Conservation (phyloP, 92 coral and sea anemone species). For the Metridium senile region DNA sequence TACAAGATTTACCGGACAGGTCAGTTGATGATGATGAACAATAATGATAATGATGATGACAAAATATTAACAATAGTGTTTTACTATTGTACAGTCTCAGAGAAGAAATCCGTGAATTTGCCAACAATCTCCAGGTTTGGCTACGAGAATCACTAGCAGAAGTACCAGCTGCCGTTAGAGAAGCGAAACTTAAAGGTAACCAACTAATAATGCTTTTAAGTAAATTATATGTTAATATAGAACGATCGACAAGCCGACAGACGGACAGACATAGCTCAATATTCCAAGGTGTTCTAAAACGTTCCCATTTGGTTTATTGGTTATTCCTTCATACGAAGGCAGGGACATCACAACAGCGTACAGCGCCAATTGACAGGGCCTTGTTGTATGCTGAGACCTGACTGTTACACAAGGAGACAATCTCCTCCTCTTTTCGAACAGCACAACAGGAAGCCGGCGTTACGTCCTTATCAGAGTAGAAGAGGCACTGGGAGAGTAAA, state of each 20-base stretch:
- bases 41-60: background rate
- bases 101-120: conserved; percentile 89
- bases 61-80: too few relatives aligned
- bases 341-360: too few relatives aligned
- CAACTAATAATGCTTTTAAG: background rate
- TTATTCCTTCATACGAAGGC: too few relatives aligned
- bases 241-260: background rate
- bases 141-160: conserved; percentile 72
- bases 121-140: conserved; percentile 79
- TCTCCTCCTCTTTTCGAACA: too few relatives aligned
- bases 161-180: conserved; percentile 71
- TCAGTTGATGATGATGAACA: conserved; percentile 8
- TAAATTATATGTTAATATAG: background rate
- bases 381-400: too few relatives aligned
- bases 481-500: too few relatives aligned
- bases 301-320: too few relatives aligned
- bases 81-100: conserved; percentile 83
- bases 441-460: too few relatives aligned
- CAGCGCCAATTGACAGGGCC: too few relatives aligned
- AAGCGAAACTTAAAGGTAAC: conserved; percentile 82
- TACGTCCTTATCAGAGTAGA: too few relatives aligned
- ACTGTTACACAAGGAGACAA: too few relatives aligned
- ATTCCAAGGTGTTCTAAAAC: too few relatives aligned
- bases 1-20: conserved; percentile 99
- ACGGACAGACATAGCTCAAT: background rate